Base-by-base conservation (phyloP, 2,113 vertebrate species). In the Chelonoidis abingdonii region DNA sequence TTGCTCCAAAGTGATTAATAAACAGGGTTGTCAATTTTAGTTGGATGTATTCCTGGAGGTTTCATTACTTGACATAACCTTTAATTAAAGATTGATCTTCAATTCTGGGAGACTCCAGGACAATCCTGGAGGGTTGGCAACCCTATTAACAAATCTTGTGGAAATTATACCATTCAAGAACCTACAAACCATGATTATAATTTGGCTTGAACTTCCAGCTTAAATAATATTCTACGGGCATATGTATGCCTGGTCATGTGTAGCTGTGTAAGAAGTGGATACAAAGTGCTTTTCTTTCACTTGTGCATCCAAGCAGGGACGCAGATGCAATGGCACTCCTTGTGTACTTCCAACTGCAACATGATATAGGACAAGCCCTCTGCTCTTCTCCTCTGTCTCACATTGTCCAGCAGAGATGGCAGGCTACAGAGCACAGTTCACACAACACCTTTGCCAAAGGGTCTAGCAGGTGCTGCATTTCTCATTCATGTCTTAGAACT, bases 121-220 rank as follows among this genome's bases (percentile, higher is more conserved):
- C 53, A 54, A 54, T 54, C 21, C 53, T 54, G 53, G 53, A 54
- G 52, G 52, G 19, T 53, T 53, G 52, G 6, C 52, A 53, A 53
- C 52, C 19, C 6, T 53, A 53, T 78, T 87, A 72, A 89, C 95
- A 84, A 93, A 86, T 59, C 24, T 92, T 86, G 91, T 4, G 54
- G 44, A 41, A 80, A 50, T 41, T 94, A 2, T 53, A 90, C 49
- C 87, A 24, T 86, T 86, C 19, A 14, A 83, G 44, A 94, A 50
- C 54, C 65, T 89, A 88, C 76, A 93, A 84, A 41, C 93, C 88
- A 76, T 83, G 31, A 82, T n/a, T 89, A 72, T 21, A 69, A 93
- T 94, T 93, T 93, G 86, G 89, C 53, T 57, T 49, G 38, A 69
- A 79, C 49, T 56, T 95, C 56, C 2, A 72, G 44, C 41, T 83